Percentiles rank a stretch among this genome's conserved stretches.
Conservation (phyloP, 1,140 invertebrate genomes). For the Ceratitis capitata region DNA sequence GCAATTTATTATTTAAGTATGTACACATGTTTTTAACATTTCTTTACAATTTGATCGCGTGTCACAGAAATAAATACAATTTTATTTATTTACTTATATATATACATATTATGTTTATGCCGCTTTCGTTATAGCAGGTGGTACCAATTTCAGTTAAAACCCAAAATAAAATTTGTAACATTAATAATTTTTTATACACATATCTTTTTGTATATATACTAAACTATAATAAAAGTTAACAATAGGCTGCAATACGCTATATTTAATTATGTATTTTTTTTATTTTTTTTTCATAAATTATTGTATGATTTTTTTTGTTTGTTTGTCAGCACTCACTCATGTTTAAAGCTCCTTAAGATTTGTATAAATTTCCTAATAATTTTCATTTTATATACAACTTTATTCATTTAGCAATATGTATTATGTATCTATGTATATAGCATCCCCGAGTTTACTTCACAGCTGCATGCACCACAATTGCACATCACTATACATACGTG, state of each 20-base stretch:
- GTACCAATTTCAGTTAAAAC: neutral
- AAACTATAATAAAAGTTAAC: neutral
- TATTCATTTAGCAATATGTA: neutral
- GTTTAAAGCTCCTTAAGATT: neutral
- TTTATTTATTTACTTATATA: neutral
- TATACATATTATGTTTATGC: neutral
- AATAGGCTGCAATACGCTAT: neutral
- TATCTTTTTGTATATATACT: neutral
- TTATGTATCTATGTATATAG: neutral
- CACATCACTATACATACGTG: too few species aligned
- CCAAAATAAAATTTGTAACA: neutral
- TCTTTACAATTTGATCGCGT: too few species aligned
- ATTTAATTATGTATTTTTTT: neutral
- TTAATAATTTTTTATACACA: neutral
- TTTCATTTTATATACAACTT: neutral
- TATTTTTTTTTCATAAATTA: neutral
- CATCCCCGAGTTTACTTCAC: neutral
- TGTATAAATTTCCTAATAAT: neutral
- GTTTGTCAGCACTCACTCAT: neutral
- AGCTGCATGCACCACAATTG: too few species aligned
- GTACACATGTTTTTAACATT: too few species aligned
- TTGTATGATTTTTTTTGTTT: conserved; percentile 1
- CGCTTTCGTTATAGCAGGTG: neutral
- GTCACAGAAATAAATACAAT: too few species aligned
- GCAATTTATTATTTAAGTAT: too few species aligned